phyloP scores from a whole-genome alignment of 2,888 invertebrate genomes.

The Hydroisotoma schaefferi region DNA sequence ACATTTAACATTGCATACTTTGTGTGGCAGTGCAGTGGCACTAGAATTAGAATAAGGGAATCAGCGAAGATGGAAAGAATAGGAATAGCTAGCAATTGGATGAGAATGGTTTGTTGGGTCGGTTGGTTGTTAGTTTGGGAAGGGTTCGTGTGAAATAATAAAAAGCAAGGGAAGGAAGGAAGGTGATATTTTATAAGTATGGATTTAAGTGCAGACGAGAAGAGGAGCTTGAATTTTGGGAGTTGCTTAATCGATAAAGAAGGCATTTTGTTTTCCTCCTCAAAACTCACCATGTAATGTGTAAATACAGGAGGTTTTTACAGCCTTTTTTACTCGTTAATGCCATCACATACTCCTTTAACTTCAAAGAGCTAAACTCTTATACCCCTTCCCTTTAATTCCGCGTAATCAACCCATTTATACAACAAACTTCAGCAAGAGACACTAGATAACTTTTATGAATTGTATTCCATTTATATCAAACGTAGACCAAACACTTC shows the following conservation, averaged over 20 bases:
- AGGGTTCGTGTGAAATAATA: constrained; percentile 14
- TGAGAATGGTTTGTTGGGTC: neutral
- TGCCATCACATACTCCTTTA: too few species aligned
- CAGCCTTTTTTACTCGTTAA: neutral
- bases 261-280: constrained; percentile 45
- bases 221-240: constrained; percentile 23
- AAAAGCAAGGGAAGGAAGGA: constrained; percentile 14
- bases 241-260: constrained; percentile 45
- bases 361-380: too few species aligned
- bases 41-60: too few species aligned
- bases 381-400: too few species aligned
- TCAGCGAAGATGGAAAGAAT: too few species aligned
- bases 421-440: too few species aligned
- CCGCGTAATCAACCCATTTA: too few species aligned
- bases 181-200: neutral
- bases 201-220: constrained; percentile 3
- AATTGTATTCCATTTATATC: too few species aligned
- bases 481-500: too few species aligned
- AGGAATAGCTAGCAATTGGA: neutral
- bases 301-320: neutral
- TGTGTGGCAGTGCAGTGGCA: too few species aligned
- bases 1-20: too few species aligned
- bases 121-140: neutral
- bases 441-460: too few species aligned
- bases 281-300: constrained; percentile 5